A percentile compares a stretch with the other conserved stretches of the same genome.
phyloP scores from a whole-genome alignment of 92 coral and sea anemone species.

The Parazoanthus swiftii region DNA sequence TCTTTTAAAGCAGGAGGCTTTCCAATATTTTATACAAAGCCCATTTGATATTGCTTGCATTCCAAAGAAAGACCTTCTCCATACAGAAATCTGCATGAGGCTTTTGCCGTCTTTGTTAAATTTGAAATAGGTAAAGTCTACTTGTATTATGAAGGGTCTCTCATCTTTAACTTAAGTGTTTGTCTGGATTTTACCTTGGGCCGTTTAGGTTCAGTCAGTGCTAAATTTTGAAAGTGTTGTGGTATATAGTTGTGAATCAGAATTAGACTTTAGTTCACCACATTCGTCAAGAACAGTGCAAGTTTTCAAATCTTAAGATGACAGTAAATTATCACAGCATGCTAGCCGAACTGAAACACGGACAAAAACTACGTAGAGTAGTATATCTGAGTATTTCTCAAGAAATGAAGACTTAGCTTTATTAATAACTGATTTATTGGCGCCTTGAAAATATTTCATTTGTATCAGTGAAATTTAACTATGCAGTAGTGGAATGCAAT shows the following conservation, averaged over 20 bases:
- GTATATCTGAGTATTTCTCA: no score
- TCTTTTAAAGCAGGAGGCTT: no score
- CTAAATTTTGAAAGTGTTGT: neutral
- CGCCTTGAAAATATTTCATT: no score
- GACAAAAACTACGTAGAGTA: no score
- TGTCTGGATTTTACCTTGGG: neutral
- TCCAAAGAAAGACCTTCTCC: neutral
- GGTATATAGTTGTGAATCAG: neutral
- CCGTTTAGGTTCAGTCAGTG: neutral
- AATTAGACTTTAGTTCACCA: neutral
- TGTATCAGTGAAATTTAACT: no score
- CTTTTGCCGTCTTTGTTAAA: neutral
- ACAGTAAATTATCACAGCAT: no score
- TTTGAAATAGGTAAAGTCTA: neutral
- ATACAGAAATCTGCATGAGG: neutral
- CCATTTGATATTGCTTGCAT: neutral
- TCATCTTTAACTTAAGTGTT: neutral
- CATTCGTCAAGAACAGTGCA: no score
- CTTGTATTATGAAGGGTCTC: neutral
- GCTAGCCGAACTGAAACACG: no score
- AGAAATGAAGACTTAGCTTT: no score
- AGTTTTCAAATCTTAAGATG: no score
- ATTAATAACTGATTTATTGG: no score
- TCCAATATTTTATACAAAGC: neutral
- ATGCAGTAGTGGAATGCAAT: no score